Conservation (phyloP, 2,113 vertebrate species). For the Sprattus sprattus region DNA sequence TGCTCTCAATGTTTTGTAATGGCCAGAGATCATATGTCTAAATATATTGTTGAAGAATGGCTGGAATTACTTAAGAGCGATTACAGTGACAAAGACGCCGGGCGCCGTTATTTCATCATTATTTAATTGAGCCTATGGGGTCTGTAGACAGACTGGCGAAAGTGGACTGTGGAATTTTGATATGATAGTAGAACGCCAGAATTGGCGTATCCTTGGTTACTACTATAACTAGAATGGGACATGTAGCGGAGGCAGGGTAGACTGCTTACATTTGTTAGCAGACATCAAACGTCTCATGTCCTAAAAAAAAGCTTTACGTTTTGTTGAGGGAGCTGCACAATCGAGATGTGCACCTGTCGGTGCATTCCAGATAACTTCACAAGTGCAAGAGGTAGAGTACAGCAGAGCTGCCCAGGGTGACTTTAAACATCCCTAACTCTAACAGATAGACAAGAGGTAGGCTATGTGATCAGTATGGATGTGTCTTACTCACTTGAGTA, state of each 20-base stretch:
- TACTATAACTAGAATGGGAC: neutral
- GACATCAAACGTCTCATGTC: neutral
- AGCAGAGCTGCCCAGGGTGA: neutral
- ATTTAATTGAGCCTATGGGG: neutral
- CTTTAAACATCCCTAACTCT: neutral
- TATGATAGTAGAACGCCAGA: neutral
- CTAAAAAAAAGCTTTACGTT: too few relatives aligned
- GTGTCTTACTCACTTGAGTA: neutral
- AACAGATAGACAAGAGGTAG: neutral
- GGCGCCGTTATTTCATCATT: neutral
- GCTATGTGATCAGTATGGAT: neutral
- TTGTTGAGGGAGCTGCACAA: neutral
- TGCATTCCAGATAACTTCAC: neutral
- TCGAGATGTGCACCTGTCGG: neutral
- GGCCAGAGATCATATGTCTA: too few relatives aligned
- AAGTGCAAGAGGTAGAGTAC: neutral
- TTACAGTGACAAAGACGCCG: neutral
- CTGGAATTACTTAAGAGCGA: too few relatives aligned
- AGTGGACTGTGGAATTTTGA: neutral
- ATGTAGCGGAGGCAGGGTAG: neutral
- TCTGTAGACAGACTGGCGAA: neutral
- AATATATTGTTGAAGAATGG: too few relatives aligned
- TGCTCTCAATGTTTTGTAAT: too few relatives aligned
- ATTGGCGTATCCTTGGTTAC: neutral
- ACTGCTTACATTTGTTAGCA: neutral